Conservation (phyloP, 2,797 vertebrate genomes). For the Neomorphus geoffroyi region DNA sequence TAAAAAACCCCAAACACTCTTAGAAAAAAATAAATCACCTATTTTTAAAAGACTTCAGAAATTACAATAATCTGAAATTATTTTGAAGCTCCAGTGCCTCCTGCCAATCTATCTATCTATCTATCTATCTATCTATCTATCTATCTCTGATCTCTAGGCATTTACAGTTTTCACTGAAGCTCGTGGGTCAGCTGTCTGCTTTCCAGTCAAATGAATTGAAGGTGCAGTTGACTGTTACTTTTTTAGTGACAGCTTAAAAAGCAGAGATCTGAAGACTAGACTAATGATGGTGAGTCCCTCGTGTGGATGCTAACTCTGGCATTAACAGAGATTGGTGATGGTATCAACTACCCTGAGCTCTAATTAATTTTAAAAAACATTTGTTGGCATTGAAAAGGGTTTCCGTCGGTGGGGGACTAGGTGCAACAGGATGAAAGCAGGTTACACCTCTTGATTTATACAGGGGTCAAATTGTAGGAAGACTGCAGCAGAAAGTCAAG, state of each 20-base stretch:
- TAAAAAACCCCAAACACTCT: no score
- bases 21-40: background rate
- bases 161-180: background rate
- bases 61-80: background rate
- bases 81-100: background rate
- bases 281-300: background rate
- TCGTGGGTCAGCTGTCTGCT: background rate
- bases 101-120: background rate
- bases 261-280: background rate
- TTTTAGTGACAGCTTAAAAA: background rate
- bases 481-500: background rate
- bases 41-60: background rate
- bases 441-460: background rate
- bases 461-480: background rate
- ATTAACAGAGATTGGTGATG: background rate
- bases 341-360: background rate
- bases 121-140: no score
- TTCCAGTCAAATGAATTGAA: background rate
- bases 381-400: background rate
- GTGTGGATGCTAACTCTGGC: background rate
- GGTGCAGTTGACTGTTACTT: background rate
- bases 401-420: background rate
- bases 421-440: background rate
- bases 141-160: background rate
- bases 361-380: background rate